Percentiles rank a stretch among this genome's conserved stretches.
phyloP scores from a whole-genome alignment of 2,888 invertebrate species.

The Brassicogethes aeneus region DNA sequence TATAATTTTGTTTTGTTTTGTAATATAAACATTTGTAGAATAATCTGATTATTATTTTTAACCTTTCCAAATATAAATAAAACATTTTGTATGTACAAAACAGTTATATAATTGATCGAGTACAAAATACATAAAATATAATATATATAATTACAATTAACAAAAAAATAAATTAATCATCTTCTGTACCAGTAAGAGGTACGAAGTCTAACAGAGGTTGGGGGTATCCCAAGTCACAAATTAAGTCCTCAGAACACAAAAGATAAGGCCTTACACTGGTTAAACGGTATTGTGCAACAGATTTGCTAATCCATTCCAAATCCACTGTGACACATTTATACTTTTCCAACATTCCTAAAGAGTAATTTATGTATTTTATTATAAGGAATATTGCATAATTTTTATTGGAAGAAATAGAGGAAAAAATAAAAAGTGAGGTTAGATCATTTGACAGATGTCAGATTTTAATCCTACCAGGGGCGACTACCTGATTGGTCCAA shows the following conservation, averaged over 20 bases:
- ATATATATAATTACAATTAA: too few species aligned
- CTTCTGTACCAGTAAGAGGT: slow-evolving; percentile 12
- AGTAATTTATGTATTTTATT: too few species aligned
- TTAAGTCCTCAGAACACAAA: slow-evolving; percentile 31
- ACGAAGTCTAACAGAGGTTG: slow-evolving; percentile 23
- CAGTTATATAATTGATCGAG: too few species aligned
- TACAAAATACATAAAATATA: too few species aligned
- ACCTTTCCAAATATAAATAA: too few species aligned
- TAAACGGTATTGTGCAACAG: slow-evolving; percentile 33
- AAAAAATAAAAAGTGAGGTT: too few species aligned
- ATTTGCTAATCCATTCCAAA: slow-evolving; percentile 36
- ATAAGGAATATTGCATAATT: too few species aligned
- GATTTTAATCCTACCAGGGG: neutral
- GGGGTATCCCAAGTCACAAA: slow-evolving; percentile 33
- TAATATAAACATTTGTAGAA: slow-evolving; percentile 32
- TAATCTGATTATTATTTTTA: too few species aligned
- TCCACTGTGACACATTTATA: slow-evolving; percentile 34
- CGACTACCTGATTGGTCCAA: neutral
- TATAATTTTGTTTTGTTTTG: slow-evolving; percentile 34
- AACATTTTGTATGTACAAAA: too few species aligned
- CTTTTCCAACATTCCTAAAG: too few species aligned
- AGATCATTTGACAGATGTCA: too few species aligned
- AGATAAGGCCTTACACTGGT: slow-evolving; percentile 31
- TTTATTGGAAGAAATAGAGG: too few species aligned
- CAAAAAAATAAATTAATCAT: neutral